Evolutionary conservation across 1,140 invertebrate species (phyloP), one percentile per base, ranked within the genome.

Genomic region (Nilaparvata lugens): DNA sequence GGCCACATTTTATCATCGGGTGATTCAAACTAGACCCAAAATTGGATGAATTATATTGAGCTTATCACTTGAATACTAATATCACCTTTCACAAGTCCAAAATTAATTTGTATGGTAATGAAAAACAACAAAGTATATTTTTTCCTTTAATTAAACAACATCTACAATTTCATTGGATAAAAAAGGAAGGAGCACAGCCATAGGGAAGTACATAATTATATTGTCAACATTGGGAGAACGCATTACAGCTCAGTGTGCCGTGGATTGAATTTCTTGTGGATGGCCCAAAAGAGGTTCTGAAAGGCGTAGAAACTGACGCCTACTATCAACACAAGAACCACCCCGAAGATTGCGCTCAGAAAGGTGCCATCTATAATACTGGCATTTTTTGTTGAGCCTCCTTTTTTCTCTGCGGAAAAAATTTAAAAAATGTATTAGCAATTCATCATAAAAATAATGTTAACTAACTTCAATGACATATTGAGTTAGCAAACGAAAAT

Each of bases 261-360:
- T 0, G 85, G 81, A 1, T 86, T 84, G 67, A 89, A 89, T 70
- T 87, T 88, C 72, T 89, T 91, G 1, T 89, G 70, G 35, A 91
- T 85, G 6, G 89, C 88, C 64, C 83, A 77, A 67, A 89, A 91
- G 0, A 92, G 75, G 73, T 88, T 90, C 65, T 90, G 89, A 71
- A 91, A 92, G 0, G 88, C 88, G 66, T 91, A 91, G 1, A 85
- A 77, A 45, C 86, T 89, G 52, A 91, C 88, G 62, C 83, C 82
- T 1, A 91, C 68, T 43, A 91, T 90, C n/a, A 90, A 81, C 3
- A 84, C 65, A 2, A 92, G 74, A 1, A 86, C 87, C 1, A 83
- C 81, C 4, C 81, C 83, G 67, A 92, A 91, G 18, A 90, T 86
- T 64, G 88, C 80, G 62, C 86, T 88, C 0, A 91, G 74, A 68